These are phyloP conservation scores for Drosophila carrolli DNA, from an alignment of 1,140 invertebrate species.

Conservation along the genomic window DNA sequence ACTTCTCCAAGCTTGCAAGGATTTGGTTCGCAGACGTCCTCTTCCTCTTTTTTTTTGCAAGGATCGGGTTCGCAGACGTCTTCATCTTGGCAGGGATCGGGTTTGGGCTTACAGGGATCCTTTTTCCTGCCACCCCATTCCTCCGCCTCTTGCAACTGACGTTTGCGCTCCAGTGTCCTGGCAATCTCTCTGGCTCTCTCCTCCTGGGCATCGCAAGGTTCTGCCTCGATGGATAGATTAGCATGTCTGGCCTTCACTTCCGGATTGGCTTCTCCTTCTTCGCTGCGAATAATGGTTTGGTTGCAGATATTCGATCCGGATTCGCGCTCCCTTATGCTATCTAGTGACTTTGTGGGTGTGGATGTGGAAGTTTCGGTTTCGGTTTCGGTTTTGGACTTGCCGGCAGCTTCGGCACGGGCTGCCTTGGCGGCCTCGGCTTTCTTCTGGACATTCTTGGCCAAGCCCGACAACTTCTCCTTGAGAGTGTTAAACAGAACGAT, in stretches of 20 bases:
- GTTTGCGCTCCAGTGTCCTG: constrained; percentile 6
- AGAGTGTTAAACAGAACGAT: constrained; percentile 8
- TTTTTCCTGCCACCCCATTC: neutral
- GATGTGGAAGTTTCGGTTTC: neutral
- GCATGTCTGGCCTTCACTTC: constrained; percentile 54
- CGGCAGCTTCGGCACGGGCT: neutral
- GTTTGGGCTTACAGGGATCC: neutral
- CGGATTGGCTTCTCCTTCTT: constrained; percentile 8
- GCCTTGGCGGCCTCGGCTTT: constrained; percentile 12
- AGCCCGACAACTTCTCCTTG: constrained; percentile 1
- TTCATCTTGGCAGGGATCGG: neutral
- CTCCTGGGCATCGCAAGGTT: constrained; percentile 1
- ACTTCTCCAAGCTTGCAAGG: neutral
- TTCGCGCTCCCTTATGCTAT: neutral
- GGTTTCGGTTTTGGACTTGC: neutral
- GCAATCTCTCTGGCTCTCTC: neutral
- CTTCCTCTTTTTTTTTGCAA: neutral
- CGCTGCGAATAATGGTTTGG: constrained; percentile 54
- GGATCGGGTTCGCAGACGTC: neutral
- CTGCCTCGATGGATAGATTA: constrained; percentile 23
- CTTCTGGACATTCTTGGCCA: constrained; percentile 20
- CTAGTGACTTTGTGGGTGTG: neutral
- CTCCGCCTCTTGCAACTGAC: neutral
- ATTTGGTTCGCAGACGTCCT: neutral
- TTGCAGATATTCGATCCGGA: constrained; percentile 35